Percentiles rank a stretch among this genome's conserved stretches.
These are phyloP conservation scores for Gymnosoma rotundatum DNA, from an alignment of 2,888 invertebrate species.

Conservation along the genomic window DNA sequence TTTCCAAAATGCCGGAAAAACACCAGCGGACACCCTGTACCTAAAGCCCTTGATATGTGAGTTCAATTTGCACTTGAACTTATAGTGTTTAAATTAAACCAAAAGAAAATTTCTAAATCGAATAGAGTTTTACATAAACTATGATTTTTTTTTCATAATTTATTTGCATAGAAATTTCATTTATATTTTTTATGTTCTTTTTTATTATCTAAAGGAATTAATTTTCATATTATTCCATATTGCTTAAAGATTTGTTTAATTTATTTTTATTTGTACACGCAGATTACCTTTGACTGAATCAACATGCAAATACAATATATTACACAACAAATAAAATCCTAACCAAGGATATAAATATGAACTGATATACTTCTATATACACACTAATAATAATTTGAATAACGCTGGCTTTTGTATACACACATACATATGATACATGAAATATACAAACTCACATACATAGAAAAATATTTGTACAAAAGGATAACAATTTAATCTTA, in stretches of 20 bases:
- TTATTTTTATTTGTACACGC: slow-evolving; percentile 39
- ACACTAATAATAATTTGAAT: no score
- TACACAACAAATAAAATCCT: neutral
- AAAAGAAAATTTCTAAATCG: no score
- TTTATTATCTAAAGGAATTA: neutral
- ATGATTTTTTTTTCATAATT: no score
- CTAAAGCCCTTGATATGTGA: no score
- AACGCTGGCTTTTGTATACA: no score
- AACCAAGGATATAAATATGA: slow-evolving; percentile 45
- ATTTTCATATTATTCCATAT: slow-evolving; percentile 16
- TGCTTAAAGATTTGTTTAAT: slow-evolving; percentile 35
- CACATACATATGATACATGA: no score
- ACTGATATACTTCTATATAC: neutral
- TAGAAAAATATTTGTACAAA: slow-evolving; percentile 32
- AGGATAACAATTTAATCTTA: slow-evolving; percentile 68
- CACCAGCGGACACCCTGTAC: no score
- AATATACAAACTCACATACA: no score
- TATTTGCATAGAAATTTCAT: neutral
- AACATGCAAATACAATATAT: slow-evolving; percentile 49
- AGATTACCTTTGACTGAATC: slow-evolving; percentile 60
- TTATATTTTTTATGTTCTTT: neutral
- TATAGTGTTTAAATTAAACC: no score
- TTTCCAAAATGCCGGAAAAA: no score
- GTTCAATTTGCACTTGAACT: no score
- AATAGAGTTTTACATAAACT: no score